A percentile compares a stretch with the other conserved stretches of the same genome.
Evolutionary conservation across 64 coral and sea anemone genomes (phyloP).

Genomic region (Montipora sp.): DNA sequence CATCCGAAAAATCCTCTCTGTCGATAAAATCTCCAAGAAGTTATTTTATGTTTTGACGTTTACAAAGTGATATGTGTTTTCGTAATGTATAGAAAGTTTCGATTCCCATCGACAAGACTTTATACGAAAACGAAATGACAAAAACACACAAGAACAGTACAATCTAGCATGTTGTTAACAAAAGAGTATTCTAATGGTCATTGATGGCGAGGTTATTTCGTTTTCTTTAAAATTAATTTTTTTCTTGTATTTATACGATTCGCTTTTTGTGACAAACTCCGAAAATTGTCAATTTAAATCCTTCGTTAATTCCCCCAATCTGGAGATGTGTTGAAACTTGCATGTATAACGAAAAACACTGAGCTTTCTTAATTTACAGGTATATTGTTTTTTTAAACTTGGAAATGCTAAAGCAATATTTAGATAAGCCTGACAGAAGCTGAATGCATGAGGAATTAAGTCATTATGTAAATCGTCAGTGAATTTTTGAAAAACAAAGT

Average conservation of each 20-base stretch:
- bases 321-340: slow-evolving; percentile 8
- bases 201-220: neutral
- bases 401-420: slow-evolving; percentile 69
- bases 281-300: neutral
- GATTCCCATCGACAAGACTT: neutral
- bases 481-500: slow-evolving; percentile 38
- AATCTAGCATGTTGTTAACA: neutral
- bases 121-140: neutral
- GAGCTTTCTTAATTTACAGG: slow-evolving; percentile 39
- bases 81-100: neutral
- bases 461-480: slow-evolving; percentile 85
- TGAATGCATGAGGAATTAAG: slow-evolving; percentile 53
- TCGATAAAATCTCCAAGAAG: neutral
- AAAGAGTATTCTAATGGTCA: slow-evolving; percentile 33
- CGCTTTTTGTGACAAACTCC: neutral
- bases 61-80: neutral
- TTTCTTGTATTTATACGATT: neutral
- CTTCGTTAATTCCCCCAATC: neutral
- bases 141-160: slow-evolving; percentile 36
- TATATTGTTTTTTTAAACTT: slow-evolving; percentile 77
- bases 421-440: slow-evolving; percentile 46
- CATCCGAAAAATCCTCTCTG: neutral
- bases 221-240: slow-evolving; percentile 24
- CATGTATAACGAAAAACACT: neutral
- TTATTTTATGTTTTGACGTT: slow-evolving; percentile 10